phyloP scores from a whole-genome alignment of 2,797 vertebrate species.

The Anguilla obscura region DNA sequence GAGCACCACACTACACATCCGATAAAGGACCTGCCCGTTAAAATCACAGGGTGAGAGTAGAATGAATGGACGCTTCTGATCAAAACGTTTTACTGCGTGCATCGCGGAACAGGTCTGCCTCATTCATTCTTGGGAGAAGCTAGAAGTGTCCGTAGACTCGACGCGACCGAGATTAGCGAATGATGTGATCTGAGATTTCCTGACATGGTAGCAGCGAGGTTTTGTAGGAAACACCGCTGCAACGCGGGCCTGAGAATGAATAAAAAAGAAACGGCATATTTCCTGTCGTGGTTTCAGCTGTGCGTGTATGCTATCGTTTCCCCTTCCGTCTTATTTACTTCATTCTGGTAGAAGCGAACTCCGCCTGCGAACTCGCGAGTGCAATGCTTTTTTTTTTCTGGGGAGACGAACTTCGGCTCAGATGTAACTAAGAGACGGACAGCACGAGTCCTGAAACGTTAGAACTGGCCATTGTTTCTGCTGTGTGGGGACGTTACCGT shows the following conservation, averaged over 20 bases:
- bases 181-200: conserved; percentile 54
- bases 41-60: neutral
- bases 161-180: conserved; percentile 45
- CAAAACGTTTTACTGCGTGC: neutral
- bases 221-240: conserved; percentile 59
- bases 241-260: conserved; percentile 51
- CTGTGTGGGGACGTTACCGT: neutral
- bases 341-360: neutral
- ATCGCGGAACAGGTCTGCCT: neutral
- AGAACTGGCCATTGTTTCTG: neutral
- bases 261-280: conserved; percentile 7
- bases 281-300: neutral
- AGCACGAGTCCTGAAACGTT: neutral
- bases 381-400: neutral
- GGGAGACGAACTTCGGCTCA: neutral
- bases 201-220: conserved; percentile 49
- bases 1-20: neutral
- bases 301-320: neutral
- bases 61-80: neutral
- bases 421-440: neutral
- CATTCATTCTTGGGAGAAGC: conserved; percentile 23
- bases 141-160: neutral
- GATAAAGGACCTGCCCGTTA: conserved; percentile 13
- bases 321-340: neutral
- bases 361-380: neutral